These are phyloP conservation scores for Synodontis membranacea DNA, from an alignment of 2,113 vertebrate genomes.

Conservation along the genomic window DNA sequence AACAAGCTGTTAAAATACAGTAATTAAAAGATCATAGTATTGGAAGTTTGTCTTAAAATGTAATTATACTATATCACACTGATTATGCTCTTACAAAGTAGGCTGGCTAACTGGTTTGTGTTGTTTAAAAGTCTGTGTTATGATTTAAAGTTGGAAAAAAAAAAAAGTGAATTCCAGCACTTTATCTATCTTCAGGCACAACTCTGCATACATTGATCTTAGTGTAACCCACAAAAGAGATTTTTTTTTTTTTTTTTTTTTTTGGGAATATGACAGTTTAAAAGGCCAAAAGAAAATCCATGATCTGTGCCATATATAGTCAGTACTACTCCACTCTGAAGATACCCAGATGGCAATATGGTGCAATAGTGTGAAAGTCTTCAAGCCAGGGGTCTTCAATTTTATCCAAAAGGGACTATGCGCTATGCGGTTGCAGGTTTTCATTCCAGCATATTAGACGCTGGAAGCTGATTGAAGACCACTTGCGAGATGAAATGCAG, in stretches of 20 bases:
- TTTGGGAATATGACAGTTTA: constrained; percentile 23
- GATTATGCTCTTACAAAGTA: not conserved
- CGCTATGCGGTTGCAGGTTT: not conserved
- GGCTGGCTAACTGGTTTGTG: not conserved
- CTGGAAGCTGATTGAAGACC: not conserved
- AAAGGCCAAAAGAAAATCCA: constrained; percentile 16
- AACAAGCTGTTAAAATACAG: not conserved
- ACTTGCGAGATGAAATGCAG: not conserved
- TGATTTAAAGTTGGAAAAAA: not conserved
- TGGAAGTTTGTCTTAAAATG: not conserved
- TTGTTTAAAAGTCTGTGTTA: not conserved
- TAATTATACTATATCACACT: not conserved
- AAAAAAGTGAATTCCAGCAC: not conserved
- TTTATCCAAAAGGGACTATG: not conserved
- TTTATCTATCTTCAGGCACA: not conserved
- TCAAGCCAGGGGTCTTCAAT: not conserved
- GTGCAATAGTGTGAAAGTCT: constrained; percentile 36
- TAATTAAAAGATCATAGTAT: not conserved
- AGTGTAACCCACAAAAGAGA: not conserved
- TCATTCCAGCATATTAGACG: not conserved
- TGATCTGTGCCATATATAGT: not conserved
- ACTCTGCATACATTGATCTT: not conserved
- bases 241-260: too few species aligned
- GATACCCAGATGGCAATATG: constrained; percentile 39
- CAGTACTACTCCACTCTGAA: constrained; percentile 22